Conservation (phyloP, 2,113 vertebrate genomes). For the Coturnix japonica region DNA sequence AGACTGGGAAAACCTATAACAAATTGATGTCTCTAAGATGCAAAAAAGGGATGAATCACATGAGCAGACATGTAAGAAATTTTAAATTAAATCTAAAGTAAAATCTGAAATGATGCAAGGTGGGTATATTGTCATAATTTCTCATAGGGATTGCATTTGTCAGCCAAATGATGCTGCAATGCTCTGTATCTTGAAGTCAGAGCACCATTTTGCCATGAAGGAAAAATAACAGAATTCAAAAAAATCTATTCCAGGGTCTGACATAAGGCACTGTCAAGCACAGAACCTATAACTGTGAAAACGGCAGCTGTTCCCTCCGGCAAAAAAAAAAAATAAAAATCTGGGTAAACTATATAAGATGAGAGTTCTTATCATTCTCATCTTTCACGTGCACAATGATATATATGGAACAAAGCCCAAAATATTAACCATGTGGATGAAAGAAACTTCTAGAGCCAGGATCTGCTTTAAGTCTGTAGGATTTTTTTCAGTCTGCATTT, state of each 20-base stretch:
- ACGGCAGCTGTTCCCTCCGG: constrained; percentile 71
- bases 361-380: constrained; percentile 5
- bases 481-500: background rate
- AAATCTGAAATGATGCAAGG: background rate
- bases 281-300: constrained; percentile 65
- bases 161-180: background rate
- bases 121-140: background rate
- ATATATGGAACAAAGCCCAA: constrained; percentile 54
- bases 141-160: background rate
- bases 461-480: background rate
- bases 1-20: background rate
- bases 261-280: constrained; percentile 68
- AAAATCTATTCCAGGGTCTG: constrained; percentile 37
- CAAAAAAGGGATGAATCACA: constrained; percentile 15
- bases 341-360: constrained; percentile 62
- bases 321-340: constrained; percentile 67
- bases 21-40: background rate
- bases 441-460: constrained; percentile 8
- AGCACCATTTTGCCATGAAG: background rate
- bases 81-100: constrained; percentile 31
- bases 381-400: constrained; percentile 46
- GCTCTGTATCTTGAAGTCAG: constrained; percentile 1
- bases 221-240: constrained; percentile 20
- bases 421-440: constrained; percentile 24
- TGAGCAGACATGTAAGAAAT: background rate